These are phyloP conservation scores for Oscheius sp. DNA, from an alignment of 1,140 invertebrate species.

Conservation along the genomic window DNA sequence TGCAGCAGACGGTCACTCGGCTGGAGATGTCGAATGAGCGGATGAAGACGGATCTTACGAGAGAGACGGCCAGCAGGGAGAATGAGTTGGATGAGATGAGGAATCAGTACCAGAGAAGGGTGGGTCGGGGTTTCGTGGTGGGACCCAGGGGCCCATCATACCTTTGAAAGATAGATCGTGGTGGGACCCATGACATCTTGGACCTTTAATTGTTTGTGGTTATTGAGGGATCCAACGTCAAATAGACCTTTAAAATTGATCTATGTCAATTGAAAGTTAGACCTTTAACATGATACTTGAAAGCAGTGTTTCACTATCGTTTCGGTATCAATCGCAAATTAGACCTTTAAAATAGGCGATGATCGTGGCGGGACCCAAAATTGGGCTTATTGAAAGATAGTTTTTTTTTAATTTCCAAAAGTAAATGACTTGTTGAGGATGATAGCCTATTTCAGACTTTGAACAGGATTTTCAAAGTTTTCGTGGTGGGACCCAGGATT, in stretches of 20 bases:
- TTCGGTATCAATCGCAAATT: no score
- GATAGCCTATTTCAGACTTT: no score
- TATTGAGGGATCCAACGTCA: conserved; percentile 36
- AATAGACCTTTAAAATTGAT: conserved; percentile 9
- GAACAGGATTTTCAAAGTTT: no score
- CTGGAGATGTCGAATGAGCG: conserved; percentile 27
- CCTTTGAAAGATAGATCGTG: no score
- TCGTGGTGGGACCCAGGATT: no score
- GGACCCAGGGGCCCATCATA: no score
- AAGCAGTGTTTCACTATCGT: not conserved
- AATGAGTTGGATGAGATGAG: conserved; percentile 41
- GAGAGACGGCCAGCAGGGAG: conserved; percentile 29
- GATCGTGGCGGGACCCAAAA: no score
- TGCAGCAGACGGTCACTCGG: conserved; percentile 37
- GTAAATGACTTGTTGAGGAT: no score
- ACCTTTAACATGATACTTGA: conserved; percentile 10
- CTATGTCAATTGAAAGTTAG: conserved; percentile 33
- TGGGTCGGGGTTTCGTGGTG: not conserved
- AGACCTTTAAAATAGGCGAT: no score
- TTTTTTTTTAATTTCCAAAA: no score
- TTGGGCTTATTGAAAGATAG: no score
- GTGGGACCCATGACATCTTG: conserved; percentile 9
- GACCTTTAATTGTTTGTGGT: conserved; percentile 12
- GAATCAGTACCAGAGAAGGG: conserved; percentile 30
- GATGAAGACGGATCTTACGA: conserved; percentile 5